phyloP scores from a whole-genome alignment of 2,113 vertebrate species.

The Phylloscopus whistleri region DNA sequence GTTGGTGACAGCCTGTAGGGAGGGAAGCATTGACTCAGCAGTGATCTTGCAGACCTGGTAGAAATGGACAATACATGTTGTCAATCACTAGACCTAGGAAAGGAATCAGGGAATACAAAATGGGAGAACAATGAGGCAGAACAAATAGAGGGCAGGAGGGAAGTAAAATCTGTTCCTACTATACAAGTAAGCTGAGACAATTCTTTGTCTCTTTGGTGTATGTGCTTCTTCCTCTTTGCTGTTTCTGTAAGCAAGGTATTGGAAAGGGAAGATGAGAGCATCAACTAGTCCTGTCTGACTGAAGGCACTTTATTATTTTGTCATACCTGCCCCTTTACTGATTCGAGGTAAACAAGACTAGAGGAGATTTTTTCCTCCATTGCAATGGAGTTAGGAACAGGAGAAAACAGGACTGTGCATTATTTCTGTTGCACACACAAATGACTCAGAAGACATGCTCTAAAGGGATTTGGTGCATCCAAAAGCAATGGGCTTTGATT shows the following conservation, averaged over 20 bases:
- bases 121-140: background rate
- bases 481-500: background rate
- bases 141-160: background rate
- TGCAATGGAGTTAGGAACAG: background rate
- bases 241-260: background rate
- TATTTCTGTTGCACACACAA: background rate
- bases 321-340: background rate
- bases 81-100: background rate
- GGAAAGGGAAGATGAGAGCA: background rate
- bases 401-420: rapidly evolving
- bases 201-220: background rate
- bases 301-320: background rate
- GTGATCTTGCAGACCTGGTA: background rate
- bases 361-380: background rate
- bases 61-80: background rate
- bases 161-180: background rate
- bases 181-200: background rate
- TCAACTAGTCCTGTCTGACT: background rate
- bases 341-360: background rate
- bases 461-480: background rate
- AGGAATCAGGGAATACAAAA: background rate
- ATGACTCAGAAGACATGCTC: background rate
- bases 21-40: background rate
- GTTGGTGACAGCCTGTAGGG: background rate
- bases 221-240: background rate